Percentiles rank a stretch among this genome's conserved stretches.
Conservation (phyloP, 2,888 invertebrate species). For the Callyntrura guangdongensis region DNA sequence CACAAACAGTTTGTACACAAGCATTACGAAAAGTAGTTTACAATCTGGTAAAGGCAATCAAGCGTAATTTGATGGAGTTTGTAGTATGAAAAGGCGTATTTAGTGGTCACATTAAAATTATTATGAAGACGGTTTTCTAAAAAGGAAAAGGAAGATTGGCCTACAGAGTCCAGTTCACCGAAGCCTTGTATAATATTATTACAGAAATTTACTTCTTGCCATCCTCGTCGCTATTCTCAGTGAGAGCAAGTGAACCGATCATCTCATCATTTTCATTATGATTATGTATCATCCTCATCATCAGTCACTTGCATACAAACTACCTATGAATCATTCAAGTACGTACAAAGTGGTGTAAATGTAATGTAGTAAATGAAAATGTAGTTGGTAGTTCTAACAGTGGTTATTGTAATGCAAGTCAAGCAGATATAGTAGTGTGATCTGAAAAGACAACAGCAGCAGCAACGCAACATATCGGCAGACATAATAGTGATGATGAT, state of each 20-base stretch:
- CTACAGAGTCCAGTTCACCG: constrained; percentile 6
- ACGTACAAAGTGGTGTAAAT: constrained; percentile 49
- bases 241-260: constrained; percentile 42
- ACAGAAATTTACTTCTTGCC: constrained; percentile 48
- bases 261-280: constrained; percentile 67
- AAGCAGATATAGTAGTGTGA: constrained; percentile 12
- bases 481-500: constrained; percentile 43
- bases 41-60: constrained; percentile 41
- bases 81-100: constrained; percentile 66
- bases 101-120: constrained; percentile 79
- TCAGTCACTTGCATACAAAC: constrained; percentile 75
- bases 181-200: constrained; percentile 26
- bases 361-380: constrained; percentile 20
- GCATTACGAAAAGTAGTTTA: neutral
- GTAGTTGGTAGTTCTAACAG: neutral
- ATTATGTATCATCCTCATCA: constrained; percentile 73
- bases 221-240: constrained; percentile 1
- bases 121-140: constrained; percentile 71
- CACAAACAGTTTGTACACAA: neutral
- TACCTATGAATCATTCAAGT: constrained; percentile 72
- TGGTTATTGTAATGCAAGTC: constrained; percentile 11
- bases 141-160: constrained; percentile 44
- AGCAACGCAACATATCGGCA: neutral
- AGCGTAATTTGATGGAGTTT: constrained; percentile 67
- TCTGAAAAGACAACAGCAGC: neutral